These are phyloP conservation scores for Charanyca ferruginea DNA, from an alignment of 2,888 invertebrate genomes.

Conservation along the genomic window DNA sequence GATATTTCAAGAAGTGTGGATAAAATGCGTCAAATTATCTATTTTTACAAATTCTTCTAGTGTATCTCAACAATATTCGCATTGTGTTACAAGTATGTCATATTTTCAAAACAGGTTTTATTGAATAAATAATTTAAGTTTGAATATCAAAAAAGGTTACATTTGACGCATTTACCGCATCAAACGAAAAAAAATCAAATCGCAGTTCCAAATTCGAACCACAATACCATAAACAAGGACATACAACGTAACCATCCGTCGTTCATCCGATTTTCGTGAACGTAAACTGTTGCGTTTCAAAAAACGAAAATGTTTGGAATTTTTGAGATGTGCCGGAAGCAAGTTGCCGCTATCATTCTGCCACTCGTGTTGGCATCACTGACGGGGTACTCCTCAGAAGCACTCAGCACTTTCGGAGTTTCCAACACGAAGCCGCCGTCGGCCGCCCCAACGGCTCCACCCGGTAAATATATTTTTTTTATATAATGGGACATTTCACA, in stretches of 20 bases:
- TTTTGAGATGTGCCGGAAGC: slow-evolving; percentile 82
- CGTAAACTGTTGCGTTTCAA: slow-evolving; percentile 53
- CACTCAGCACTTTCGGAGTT: slow-evolving; percentile 93
- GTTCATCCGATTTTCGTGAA: slow-evolving; percentile 39
- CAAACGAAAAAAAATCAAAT: slow-evolving; percentile 51
- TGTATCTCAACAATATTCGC: no score
- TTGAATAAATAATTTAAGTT: not conserved
- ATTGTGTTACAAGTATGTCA: no score
- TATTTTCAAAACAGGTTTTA: not conserved
- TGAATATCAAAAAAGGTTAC: slow-evolving; percentile 9
- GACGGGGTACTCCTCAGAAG: slow-evolving; percentile 89
- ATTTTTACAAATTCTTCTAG: not conserved
- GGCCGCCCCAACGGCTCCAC: slow-evolving; percentile 90
- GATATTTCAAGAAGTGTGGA: slow-evolving; percentile 26
- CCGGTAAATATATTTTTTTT: slow-evolving; percentile 88
- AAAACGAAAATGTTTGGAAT: slow-evolving; percentile 69
- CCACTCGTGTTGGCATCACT: slow-evolving; percentile 80
- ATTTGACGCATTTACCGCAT: slow-evolving; percentile 48
- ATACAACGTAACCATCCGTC: slow-evolving; percentile 50
- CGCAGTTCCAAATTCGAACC: slow-evolving; percentile 62
- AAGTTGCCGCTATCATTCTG: slow-evolving; percentile 79
- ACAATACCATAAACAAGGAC: slow-evolving; percentile 56
- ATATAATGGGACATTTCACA: slow-evolving; percentile 82
- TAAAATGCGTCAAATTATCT: slow-evolving; percentile 42
- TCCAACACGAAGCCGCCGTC: slow-evolving; percentile 91